Evolutionary conservation across 1,140 invertebrate genomes (phyloP).

Genomic region (Trachymyrmex septentrionalis): DNA sequence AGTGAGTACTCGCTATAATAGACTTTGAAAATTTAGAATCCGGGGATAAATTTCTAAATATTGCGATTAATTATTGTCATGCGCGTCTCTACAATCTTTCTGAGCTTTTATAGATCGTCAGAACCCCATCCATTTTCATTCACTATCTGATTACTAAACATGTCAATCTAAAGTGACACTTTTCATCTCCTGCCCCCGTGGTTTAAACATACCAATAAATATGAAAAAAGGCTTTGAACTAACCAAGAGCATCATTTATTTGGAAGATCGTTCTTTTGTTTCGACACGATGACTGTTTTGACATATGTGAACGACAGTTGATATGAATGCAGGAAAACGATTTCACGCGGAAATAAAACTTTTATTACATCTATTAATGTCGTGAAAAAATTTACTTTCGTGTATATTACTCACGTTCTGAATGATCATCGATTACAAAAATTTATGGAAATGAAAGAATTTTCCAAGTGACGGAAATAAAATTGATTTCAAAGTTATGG

Average conservation of each 20-base stretch:
- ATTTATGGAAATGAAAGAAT: conserved; percentile 2
- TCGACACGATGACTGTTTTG: conserved; percentile 44
- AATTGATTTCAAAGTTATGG: not conserved
- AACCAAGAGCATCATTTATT: conserved; percentile 45
- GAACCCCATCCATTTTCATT: not conserved
- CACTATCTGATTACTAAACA: conserved; percentile 20
- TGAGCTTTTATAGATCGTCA: not conserved
- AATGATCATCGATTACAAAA: not conserved
- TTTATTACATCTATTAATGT: conserved; percentile 49
- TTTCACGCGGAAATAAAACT: conserved; percentile 21
- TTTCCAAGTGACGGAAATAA: not conserved
- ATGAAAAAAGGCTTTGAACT: conserved; percentile 28
- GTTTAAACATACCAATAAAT: conserved; percentile 41
- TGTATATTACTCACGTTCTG: not conserved
- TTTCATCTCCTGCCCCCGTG: conserved; percentile 18
- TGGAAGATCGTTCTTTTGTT: conserved; percentile 54
- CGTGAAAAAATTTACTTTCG: not conserved
- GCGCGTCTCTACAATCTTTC: not conserved
- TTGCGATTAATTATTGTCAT: conserved; percentile 46
- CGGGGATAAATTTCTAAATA: conserved; percentile 33
- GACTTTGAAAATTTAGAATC: conserved; percentile 42
- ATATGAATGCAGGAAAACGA: conserved; percentile 21
- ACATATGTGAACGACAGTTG: conserved; percentile 35
- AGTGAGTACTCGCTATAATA: conserved; percentile 39
- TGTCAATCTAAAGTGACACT: conserved; percentile 34